Percentiles rank a stretch among this genome's conserved stretches.
Conservation (phyloP, 2,113 vertebrate genomes). For the Melanerpes aurifrons region DNA sequence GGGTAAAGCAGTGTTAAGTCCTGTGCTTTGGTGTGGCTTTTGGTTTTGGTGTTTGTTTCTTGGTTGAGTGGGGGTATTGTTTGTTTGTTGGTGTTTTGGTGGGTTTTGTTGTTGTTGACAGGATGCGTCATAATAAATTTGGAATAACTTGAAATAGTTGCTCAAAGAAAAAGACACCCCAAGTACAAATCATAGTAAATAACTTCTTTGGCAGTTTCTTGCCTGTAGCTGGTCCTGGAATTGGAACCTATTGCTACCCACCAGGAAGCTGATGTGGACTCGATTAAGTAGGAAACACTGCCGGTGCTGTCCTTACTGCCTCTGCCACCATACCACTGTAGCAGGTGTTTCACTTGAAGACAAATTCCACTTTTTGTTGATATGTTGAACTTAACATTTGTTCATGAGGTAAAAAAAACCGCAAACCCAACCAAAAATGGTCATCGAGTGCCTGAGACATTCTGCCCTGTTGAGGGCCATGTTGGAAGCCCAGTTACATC, state of each 20-base stretch:
- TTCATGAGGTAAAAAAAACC: background rate
- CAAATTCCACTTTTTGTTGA: accelerated
- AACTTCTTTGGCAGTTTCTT: too few species aligned
- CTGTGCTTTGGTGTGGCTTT: too few species aligned
- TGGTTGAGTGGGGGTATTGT: background rate
- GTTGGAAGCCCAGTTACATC: background rate
- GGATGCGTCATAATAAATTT: accelerated
- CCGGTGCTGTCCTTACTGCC: accelerated
- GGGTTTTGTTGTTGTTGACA: background rate
- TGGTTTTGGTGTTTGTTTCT: too few species aligned
- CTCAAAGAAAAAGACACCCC: background rate
- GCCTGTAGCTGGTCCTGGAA: background rate
- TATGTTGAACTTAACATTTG: background rate
- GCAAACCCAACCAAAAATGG: background rate
- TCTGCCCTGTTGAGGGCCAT: background rate
- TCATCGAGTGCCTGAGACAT: accelerated
- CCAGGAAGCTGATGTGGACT: accelerated
- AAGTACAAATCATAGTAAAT: accelerated
- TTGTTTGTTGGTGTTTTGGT: too few species aligned
- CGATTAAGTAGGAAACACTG: accelerated
- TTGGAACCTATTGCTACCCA: accelerated
- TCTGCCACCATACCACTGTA: too few species aligned
- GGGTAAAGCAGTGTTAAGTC: accelerated
- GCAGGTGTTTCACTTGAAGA: background rate
- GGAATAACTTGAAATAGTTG: background rate